Evolutionary conservation across 2,113 vertebrate genomes (phyloP), one percentile per base, ranked within the genome.

Genomic region (Merops nubicus): DNA sequence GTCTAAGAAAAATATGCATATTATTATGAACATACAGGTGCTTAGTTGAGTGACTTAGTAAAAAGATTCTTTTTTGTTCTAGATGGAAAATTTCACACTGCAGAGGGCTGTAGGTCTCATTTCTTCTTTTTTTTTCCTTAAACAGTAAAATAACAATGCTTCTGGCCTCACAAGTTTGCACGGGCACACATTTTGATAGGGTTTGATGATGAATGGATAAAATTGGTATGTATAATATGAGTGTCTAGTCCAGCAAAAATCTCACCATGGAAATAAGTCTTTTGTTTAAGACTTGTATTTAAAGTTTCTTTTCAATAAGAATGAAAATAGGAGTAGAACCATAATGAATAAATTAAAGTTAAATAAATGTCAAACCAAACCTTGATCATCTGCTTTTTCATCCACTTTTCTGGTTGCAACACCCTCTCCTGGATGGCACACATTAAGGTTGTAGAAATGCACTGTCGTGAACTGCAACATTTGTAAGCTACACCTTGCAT

Each of bases 401-500:
- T 38, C 8, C 0, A 0, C 28, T 38, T 60, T 89, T 56, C 18
- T 2, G 5, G 9, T 33, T 82, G 42, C 48, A 80, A 43, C 21
- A 43, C 42, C 22, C 26, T 72, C 13, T 90, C 19, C 47, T 45
- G 12, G 21, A 26, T 68, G n/a, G 51, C 22, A 31, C 6, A 22
- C 31, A 45, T 33, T 28, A 57, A 89, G 22, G 18, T 12, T 82
- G 42, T 25, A 45, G 65, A 85, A 85, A 53, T 5, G 5, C 13
- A 33, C 12, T 68, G 74, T 31, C 63, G 69, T 38, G 36, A 48
- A 53, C 74, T 65, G 57, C 53, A 82, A 47, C 11, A 40, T 47
- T 60, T 85, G 29, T 26, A 59, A 74, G 29, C 17, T 36, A 43
- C 21, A 34, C 9, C 14, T 93, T 29, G 18, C 28, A 57, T 80